Base-by-base conservation (phyloP, 2,113 vertebrate species). In the Scolopax mira region DNA sequence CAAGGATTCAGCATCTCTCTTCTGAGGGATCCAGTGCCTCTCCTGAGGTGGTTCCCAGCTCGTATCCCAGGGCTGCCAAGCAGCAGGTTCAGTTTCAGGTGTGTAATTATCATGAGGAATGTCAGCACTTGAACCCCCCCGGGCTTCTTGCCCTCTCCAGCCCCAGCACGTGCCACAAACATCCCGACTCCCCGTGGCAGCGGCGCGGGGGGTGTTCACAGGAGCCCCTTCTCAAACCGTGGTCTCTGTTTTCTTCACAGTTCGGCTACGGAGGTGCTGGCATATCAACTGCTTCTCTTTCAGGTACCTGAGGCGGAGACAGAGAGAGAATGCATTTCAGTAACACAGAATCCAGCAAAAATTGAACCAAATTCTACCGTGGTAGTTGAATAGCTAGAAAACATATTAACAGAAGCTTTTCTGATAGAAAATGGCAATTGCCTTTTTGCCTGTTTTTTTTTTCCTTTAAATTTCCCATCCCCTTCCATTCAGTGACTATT, bases 191-290 rank as follows among this genome's bases (percentile, higher is more conserved):
- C 57, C 65, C n/a, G 18, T 6, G 23, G 41, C 55, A 60, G 25
- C 11, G 1, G 66, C 11, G 5, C 14, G 5, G 28, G 46, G 41
- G 41, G 41, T 2, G 1, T 7, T 58, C 37, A 2, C 19, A 22
- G 22, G 2, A 16, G 25, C 21, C 31, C 22, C 0, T 6, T 15
- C 37, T 8, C 98, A 99, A 22, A 99, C 98, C 0, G 98, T 98
- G 2, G 99, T 99, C 96, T 99, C 99, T 18, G 98, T 98, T 95
- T 98, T 99, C 77, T 94, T 85, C 8, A 67, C 67, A 11, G 72
- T 67, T 91, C 98, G 98, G 71, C 94, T 97, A 35, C 4, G 95
- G 86, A 99, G 96, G 79, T 96, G 98, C 17, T 98, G 97, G 41
- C 54, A 42, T 28, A 99, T 96, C 71, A 98, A 25, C 9, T 30